Percentiles rank a stretch among this genome's conserved stretches.
Evolutionary conservation across 2,888 invertebrate species (phyloP).

Genomic region (Anthrax anthrax): DNA sequence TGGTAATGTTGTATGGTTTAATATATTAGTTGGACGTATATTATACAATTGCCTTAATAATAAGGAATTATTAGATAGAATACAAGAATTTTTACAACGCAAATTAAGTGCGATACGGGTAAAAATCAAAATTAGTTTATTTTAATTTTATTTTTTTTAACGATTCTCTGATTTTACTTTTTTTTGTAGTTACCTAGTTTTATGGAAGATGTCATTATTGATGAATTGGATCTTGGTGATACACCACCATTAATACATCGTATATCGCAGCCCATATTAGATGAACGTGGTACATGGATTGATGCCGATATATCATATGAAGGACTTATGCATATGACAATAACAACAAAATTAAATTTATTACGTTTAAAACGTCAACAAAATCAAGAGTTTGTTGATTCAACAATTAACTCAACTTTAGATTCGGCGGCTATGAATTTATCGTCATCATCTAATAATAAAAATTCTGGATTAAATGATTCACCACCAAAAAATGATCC

Average conservation of each 20-base stretch:
- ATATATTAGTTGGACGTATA: conserved; percentile 29
- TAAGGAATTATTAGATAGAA: conserved; percentile 20
- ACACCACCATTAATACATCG: conserved; percentile 47
- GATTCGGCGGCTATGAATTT: neutral
- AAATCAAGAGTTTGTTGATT: conserved; percentile 12
- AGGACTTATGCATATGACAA: conserved; percentile 57
- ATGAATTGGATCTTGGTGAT: conserved; percentile 54
- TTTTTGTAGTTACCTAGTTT: conserved; percentile 61
- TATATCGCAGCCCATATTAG: conserved; percentile 48
- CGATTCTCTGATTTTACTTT: too few relatives aligned
- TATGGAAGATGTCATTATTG: conserved; percentile 62
- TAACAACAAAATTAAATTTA: conserved; percentile 69
- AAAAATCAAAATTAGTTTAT: too few relatives aligned
- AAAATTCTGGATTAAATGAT: neutral
- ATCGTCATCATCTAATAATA: neutral
- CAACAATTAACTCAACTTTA: conserved; percentile 8
- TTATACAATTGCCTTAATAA: conserved; percentile 28
- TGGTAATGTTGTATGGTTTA: conserved; percentile 32
- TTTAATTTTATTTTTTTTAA: too few relatives aligned
- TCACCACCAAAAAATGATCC: conserved; percentile 4
- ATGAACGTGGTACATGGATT: conserved; percentile 71
- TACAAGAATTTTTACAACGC: conserved; percentile 30
- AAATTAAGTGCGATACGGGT: conserved; percentile 32
- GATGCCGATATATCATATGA: conserved; percentile 65
- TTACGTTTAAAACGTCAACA: conserved; percentile 25